Base-by-base conservation (phyloP, 2,888 invertebrate species). In the Drosophila tripunctata region DNA sequence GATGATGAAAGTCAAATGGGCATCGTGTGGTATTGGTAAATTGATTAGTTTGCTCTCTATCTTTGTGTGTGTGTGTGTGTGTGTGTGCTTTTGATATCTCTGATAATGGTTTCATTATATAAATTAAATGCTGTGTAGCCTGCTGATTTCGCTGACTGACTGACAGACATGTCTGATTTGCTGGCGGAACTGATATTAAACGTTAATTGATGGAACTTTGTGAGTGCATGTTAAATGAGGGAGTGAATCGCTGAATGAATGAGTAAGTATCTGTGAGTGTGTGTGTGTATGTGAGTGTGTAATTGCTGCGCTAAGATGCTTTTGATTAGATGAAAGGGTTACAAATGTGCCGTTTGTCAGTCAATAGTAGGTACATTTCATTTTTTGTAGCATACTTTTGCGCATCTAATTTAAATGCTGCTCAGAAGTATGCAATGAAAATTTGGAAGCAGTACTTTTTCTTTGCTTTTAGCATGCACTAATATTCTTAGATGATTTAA, bases 131-230 rank as follows among this genome's bases (percentile, higher is more conserved):
- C 33, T 33, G 56, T 24, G 14, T 21, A 31, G 43, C 58, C 17
- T 14, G 56, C 60, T 43, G 57, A 38, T 36, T 56, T 60, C 10
- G 45, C 43, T 60, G 63, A 48, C 72, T 58, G 52, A 24, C 19
- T 58, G 45, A 38, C 52, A 27, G 38, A 19, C 22, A 14, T 54
- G 38, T 33, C 40, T 50, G 55, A 33, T 38, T 64, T 36, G 15
- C 33, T 27, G 22, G 15, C 41, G 15, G 43, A 19, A n/a, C 58
- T 65, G 67, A 74, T 83, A 75, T 78, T 74, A 58, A 76, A 68
- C 69, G 68, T 72, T 84, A 84, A 84, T 86, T 82, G 76, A 84
- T 78, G 76, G 67, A 64, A 73, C 67, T 75, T 80, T 76, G 67
- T 69, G 70, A 44, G 65, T 68, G 69, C 73, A 66, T 63, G 54